Evolutionary conservation across 2,113 vertebrate species (phyloP).

Genomic region (Mobula birostris): DNA sequence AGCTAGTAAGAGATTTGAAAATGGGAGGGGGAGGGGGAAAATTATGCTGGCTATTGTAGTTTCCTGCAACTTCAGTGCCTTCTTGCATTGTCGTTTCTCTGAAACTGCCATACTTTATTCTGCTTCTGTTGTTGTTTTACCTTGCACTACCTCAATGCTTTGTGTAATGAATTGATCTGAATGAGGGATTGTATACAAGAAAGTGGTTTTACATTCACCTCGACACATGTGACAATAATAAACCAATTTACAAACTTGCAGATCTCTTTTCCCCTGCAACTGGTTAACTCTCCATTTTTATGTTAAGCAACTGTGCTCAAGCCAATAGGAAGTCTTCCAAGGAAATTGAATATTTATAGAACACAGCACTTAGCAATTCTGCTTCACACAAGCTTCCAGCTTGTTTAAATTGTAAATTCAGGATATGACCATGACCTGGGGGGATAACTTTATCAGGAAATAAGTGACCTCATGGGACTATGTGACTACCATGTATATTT

Average conservation of each 20-base stretch:
- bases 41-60: neutral
- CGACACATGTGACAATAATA: too few species aligned
- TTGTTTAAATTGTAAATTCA: neutral
- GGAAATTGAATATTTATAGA: neutral
- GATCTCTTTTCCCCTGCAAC: neutral
- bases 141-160: too few species aligned
- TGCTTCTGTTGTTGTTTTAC: too few species aligned
- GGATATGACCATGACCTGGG: neutral
- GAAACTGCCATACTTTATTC: too few species aligned
- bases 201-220: too few species aligned
- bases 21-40: too few species aligned
- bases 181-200: too few species aligned
- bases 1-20: too few species aligned
- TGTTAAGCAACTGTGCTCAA: neutral
- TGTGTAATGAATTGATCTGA: too few species aligned
- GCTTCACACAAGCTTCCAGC: neutral
- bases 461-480: too few species aligned
- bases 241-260: neutral
- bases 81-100: too few species aligned
- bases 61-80: neutral
- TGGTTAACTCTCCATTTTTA: neutral
- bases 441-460: neutral
- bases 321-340: neutral
- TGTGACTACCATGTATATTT: neutral
- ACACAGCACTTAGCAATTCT: neutral